phyloP scores from a whole-genome alignment of 2,797 vertebrate species.

The Falco peregrinus region DNA sequence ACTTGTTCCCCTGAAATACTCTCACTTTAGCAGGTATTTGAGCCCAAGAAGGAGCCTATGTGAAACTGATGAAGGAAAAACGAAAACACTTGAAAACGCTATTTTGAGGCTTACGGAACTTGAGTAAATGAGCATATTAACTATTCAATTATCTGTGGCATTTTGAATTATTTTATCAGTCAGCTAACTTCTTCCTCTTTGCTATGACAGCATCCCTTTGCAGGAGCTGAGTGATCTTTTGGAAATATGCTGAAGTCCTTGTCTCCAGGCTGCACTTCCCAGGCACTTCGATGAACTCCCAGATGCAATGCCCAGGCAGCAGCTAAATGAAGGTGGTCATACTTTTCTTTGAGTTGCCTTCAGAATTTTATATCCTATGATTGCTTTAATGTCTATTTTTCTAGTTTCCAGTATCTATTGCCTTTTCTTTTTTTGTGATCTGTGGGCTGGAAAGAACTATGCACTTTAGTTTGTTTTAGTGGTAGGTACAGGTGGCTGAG shows the following conservation, averaged over 20 bases:
- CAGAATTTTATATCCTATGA: background rate
- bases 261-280: background rate
- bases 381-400: background rate
- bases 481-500: background rate
- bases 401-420: background rate
- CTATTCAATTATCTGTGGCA: conserved; percentile 23
- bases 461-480: background rate
- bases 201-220: background rate
- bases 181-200: background rate
- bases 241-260: background rate
- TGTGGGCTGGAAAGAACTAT: background rate
- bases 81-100: conserved; percentile 29
- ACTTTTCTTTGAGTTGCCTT: background rate
- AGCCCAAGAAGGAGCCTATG: background rate
- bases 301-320: background rate
- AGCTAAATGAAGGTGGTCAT: background rate
- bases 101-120: background rate
- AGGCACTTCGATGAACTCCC: background rate
- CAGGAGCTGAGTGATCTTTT: background rate
- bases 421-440: background rate
- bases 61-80: background rate
- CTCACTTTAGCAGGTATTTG: background rate
- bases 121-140: conserved; percentile 8
- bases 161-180: conserved; percentile 1
- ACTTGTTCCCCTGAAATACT: background rate